phyloP scores from a whole-genome alignment of 37 sponge, comb jelly and placozoan species.

The Halisarca cf. caerulea region DNA sequence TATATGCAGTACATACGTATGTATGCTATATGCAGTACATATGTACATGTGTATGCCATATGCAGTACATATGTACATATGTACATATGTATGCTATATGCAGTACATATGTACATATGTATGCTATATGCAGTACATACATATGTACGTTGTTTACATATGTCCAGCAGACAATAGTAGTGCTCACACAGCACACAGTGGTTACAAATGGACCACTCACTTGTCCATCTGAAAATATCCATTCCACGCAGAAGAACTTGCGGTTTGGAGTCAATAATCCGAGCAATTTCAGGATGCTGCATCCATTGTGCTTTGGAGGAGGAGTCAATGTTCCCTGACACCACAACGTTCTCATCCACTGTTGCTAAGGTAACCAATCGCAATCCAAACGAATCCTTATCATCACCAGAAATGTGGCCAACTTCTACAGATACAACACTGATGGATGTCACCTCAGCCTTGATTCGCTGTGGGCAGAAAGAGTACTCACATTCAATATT shows the following conservation, averaged over 20 bases:
- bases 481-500: too few species aligned
- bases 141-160: too few species aligned
- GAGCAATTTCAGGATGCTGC: background rate
- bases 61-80: too few species aligned
- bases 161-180: too few species aligned
- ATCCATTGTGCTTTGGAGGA: background rate
- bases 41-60: too few species aligned
- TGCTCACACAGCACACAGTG: too few species aligned
- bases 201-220: background rate
- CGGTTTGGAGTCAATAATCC: background rate
- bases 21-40: too few species aligned
- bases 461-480: too few species aligned
- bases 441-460: background rate
- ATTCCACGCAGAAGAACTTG: background rate
- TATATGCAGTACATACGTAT: too few species aligned
- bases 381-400: background rate
- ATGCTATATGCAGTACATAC: too few species aligned
- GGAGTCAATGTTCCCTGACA: background rate
- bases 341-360: background rate
- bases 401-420: background rate
- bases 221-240: background rate
- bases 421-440: slow-evolving; percentile 10
- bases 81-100: too few species aligned
- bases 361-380: background rate
- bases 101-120: too few species aligned